A percentile compares a stretch with the other conserved stretches of the same genome.
These are phyloP conservation scores for Pomacea canaliculata DNA, from an alignment of 2,888 invertebrate species.

Conservation along the genomic window DNA sequence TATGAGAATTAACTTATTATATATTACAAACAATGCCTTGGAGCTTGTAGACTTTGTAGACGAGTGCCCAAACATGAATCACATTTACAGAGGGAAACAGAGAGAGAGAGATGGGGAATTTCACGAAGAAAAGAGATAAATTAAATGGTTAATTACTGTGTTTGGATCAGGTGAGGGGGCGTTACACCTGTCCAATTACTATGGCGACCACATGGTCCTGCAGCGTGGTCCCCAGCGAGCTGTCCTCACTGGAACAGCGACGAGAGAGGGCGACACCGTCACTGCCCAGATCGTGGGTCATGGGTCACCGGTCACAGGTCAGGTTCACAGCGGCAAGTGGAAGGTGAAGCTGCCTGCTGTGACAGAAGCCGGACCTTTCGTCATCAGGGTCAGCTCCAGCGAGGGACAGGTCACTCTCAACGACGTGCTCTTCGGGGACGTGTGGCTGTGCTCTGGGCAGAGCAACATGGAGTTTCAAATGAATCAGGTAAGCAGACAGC, in stretches of 20 bases:
- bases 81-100: too few relatives aligned
- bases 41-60: too few relatives aligned
- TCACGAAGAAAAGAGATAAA: too few relatives aligned
- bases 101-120: too few relatives aligned
- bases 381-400: constrained; percentile 43
- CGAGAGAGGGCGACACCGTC: constrained; percentile 33
- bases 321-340: constrained; percentile 40
- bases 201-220: constrained; percentile 37
- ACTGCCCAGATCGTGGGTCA: constrained; percentile 18
- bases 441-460: constrained; percentile 69
- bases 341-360: constrained; percentile 38
- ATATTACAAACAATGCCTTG: too few relatives aligned
- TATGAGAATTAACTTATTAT: too few relatives aligned
- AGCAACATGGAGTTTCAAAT: constrained; percentile 59
- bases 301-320: constrained; percentile 13
- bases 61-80: too few relatives aligned
- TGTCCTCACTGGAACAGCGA: constrained; percentile 42
- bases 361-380: constrained; percentile 37
- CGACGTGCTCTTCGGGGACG: constrained; percentile 66
- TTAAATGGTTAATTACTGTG: neutral
- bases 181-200: constrained; percentile 27
- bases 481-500: constrained; percentile 25
- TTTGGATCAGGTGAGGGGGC: constrained; percentile 9
- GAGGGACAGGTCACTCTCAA: constrained; percentile 40
- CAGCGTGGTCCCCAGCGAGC: constrained; percentile 40